phyloP scores from a whole-genome alignment of 92 coral and sea anemone genomes.

The Phymanthus crucifer region DNA sequence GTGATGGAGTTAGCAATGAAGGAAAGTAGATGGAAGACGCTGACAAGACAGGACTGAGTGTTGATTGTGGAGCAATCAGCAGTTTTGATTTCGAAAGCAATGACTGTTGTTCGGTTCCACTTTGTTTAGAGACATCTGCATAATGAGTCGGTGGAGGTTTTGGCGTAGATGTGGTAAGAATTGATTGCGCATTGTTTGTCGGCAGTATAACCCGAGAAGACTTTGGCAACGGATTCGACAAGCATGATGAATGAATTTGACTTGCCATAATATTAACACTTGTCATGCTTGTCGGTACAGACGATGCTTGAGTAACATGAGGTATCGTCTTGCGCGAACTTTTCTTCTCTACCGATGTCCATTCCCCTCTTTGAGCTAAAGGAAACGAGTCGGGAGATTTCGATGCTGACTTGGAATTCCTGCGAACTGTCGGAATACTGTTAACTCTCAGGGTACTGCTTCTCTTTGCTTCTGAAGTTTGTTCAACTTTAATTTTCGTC shows the following conservation, averaged over 20 bases:
- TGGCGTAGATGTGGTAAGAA: not conserved
- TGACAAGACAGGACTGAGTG: not conserved
- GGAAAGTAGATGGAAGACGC: not conserved
- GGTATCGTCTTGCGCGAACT: no score
- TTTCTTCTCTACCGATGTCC: not conserved
- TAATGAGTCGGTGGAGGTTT: not conserved
- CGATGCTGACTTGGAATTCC: not conserved
- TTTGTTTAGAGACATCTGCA: not conserved
- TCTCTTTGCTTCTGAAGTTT: not conserved
- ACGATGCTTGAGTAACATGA: no score
- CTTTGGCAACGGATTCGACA: no score
- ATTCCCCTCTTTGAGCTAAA: not conserved
- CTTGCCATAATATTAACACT: no score
- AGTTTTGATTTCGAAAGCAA: not conserved
- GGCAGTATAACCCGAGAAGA: no score
- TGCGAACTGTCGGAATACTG: not conserved
- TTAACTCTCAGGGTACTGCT: not conserved
- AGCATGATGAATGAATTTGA: no score
- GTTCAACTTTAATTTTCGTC: not conserved
- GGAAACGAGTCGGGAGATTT: not conserved
- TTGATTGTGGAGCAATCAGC: not conserved
- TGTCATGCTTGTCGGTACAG: no score
- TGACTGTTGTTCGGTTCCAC: not conserved
- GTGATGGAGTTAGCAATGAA: not conserved
- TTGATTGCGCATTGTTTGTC: no score